These are phyloP conservation scores for Archaeoteleia sp. DNA, from an alignment of 2,888 invertebrate genomes.

Conservation along the genomic window DNA sequence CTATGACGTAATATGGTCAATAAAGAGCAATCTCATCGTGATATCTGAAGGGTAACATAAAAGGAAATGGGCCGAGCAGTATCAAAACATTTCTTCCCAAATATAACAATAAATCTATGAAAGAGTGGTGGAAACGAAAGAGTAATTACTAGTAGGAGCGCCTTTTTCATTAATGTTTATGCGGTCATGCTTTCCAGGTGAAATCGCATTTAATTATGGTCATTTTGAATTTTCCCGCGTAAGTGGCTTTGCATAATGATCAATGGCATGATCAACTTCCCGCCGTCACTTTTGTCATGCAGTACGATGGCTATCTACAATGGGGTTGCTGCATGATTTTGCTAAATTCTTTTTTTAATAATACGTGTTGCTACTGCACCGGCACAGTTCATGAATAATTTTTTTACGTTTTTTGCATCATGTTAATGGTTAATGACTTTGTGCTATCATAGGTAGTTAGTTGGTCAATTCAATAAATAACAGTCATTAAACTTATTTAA, in stretches of 20 bases:
- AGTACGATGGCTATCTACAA: too few species aligned
- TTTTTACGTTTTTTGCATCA: too few species aligned
- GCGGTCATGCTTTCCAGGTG: slow-evolving; percentile 26
- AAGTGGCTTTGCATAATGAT: slow-evolving; percentile 35
- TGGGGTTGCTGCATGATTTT: too few species aligned
- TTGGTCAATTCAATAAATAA: too few species aligned
- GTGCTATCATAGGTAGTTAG: too few species aligned
- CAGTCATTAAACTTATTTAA: too few species aligned
- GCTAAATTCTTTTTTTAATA: too few species aligned
- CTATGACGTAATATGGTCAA: slow-evolving; percentile 11
- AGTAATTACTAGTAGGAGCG: too few species aligned
- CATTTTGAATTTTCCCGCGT: slow-evolving; percentile 33
- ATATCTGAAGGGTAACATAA: slow-evolving; percentile 3
- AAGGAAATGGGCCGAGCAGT: slow-evolving; percentile 17
- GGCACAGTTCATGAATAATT: too few species aligned
- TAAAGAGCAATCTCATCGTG: slow-evolving; percentile 15
- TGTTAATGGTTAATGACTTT: too few species aligned
- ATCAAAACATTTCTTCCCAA: slow-evolving; percentile 29
- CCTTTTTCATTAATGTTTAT: slow-evolving; percentile 12
- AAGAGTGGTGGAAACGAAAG: too few species aligned
- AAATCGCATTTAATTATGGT: slow-evolving; percentile 35
- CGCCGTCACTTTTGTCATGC: neutral
- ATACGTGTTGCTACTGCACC: too few species aligned
- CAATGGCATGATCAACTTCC: slow-evolving; percentile 32
- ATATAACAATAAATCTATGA: slow-evolving; percentile 28